phyloP scores from a whole-genome alignment of 1,140 invertebrate species.

The Papilio glaucus region DNA sequence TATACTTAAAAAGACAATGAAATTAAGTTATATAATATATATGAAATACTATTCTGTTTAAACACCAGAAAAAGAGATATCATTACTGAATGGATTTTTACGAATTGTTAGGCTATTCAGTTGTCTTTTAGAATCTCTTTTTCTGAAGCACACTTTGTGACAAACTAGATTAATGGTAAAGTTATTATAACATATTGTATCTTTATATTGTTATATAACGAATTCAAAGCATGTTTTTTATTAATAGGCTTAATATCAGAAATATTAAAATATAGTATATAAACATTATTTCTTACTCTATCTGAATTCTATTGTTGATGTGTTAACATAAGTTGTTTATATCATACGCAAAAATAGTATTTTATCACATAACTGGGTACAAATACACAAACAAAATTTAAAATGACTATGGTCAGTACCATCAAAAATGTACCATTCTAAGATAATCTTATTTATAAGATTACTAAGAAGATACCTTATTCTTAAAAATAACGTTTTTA shows the following conservation, averaged over 20 bases:
- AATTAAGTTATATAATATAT: constrained; percentile 15
- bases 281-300: constrained; percentile 52
- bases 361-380: constrained; percentile 32
- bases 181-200: too few relatives aligned
- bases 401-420: constrained; percentile 16
- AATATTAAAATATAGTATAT: constrained; percentile 44
- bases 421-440: constrained; percentile 60
- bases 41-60: constrained; percentile 22
- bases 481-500: constrained; percentile 29
- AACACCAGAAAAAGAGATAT: neutral
- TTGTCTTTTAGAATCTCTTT: neutral
- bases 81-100: neutral
- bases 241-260: constrained; percentile 38
- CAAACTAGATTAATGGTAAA: constrained; percentile 21
- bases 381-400: constrained; percentile 23
- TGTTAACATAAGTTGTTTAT: constrained; percentile 35
- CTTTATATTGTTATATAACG: neutral
- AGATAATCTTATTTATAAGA: constrained; percentile 75
- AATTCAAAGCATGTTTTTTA: constrained; percentile 2
- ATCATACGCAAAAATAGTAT: constrained; percentile 50
- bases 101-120: neutral
- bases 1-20: constrained; percentile 13
- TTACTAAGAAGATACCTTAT: constrained; percentile 65
- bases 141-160: constrained; percentile 22
- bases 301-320: constrained; percentile 49